phyloP scores from a whole-genome alignment of 2,113 vertebrate genomes.

The Melozone crissalis region DNA sequence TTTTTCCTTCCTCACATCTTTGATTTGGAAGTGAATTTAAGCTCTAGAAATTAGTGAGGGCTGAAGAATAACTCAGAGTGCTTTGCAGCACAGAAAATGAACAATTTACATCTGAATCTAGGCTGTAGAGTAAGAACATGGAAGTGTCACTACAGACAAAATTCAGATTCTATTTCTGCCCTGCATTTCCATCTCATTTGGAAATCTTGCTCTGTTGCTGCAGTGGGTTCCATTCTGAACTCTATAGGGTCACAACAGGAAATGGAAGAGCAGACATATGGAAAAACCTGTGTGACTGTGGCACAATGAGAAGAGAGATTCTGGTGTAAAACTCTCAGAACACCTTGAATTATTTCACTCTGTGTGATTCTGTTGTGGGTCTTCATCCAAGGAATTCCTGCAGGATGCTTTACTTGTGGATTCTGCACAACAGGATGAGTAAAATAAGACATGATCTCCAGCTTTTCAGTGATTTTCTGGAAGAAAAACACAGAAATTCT shows the following conservation, averaged over 20 bases:
- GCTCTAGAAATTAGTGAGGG: background rate
- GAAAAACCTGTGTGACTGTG: background rate
- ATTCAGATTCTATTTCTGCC: background rate
- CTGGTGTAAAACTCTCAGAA: background rate
- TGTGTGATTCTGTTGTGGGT: background rate
- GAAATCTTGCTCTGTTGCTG: background rate
- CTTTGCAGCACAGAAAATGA: background rate
- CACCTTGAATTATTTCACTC: background rate
- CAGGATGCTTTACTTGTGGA: background rate
- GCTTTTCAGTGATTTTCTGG: background rate
- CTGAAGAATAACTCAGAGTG: background rate
- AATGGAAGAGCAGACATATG: background rate
- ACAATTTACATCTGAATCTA: background rate
- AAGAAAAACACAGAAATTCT: slow-evolving; percentile 19
- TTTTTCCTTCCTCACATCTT: background rate
- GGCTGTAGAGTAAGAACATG: background rate
- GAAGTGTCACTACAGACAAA: background rate
- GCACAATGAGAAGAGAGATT: background rate
- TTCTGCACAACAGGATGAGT: background rate
- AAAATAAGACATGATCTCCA: background rate
- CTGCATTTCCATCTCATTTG: background rate
- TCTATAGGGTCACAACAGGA: background rate
- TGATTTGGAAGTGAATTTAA: slow-evolving; percentile 18
- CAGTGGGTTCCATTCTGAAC: background rate
- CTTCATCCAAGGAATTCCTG: background rate